phyloP scores from a whole-genome alignment of 2,888 invertebrate genomes.

The Lithophane leautieri region DNA sequence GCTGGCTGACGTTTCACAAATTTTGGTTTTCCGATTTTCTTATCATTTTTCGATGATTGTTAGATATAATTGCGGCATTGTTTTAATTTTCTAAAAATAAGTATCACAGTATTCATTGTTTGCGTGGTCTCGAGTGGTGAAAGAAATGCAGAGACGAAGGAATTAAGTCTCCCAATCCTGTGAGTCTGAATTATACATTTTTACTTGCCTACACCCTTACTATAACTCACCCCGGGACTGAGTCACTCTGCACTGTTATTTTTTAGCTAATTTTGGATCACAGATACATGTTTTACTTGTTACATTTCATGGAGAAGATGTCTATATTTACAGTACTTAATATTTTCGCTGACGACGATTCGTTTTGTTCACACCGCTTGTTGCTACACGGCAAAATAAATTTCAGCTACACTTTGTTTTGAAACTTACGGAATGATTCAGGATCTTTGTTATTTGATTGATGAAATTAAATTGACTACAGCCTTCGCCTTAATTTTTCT shows the following conservation, averaged over 20 bases:
- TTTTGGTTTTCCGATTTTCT: constrained; percentile 55
- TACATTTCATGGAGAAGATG: background rate
- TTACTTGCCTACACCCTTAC: constrained; percentile 57
- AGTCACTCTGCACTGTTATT: constrained; percentile 43
- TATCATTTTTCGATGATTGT: constrained; percentile 37
- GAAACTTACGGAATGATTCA: background rate
- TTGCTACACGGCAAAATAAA: background rate
- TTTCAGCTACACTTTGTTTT: constrained; percentile 30
- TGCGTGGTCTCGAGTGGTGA: background rate
- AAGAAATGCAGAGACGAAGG: constrained; percentile 51
- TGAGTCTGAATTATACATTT: constrained; percentile 38
- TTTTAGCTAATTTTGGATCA: constrained; percentile 30
- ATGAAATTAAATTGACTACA: background rate
- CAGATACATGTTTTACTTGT: constrained; percentile 10
- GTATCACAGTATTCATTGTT: background rate
- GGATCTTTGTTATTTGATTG: background rate
- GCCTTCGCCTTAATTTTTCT: background rate
- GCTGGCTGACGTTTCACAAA: constrained; percentile 37
- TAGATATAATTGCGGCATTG: constrained; percentile 17
- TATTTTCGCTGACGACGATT: background rate
- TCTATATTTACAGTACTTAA: background rate
- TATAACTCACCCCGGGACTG: constrained; percentile 32
- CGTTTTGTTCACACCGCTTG: background rate
- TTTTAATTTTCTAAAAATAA: constrained; percentile 36
- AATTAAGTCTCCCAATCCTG: constrained; percentile 29